Evolutionary conservation across 2,797 vertebrate species (phyloP).

Genomic region (Eptatretus atami): DNA sequence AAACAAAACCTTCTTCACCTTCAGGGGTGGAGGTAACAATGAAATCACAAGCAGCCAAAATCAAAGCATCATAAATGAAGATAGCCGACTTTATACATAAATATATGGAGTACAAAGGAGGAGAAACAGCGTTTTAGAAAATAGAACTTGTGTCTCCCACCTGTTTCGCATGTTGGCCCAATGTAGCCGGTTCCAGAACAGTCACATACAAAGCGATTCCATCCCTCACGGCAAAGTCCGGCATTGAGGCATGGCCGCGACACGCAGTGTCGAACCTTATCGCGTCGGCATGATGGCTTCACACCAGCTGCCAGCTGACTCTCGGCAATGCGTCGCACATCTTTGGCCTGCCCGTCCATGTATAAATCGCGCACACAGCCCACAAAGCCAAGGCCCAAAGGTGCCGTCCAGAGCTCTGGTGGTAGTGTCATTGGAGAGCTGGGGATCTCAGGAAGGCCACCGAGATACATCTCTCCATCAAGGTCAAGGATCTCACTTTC

Average conservation of each 20-base stretch:
- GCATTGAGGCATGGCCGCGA: conserved; percentile 36
- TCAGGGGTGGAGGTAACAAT: too few relatives aligned
- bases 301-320: conserved; percentile 28
- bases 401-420: conserved; percentile 52
- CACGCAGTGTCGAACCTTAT: conserved; percentile 37
- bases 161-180: conserved; percentile 44
- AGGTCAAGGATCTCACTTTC: conserved; percentile 65
- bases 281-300: conserved; percentile 36
- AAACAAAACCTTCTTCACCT: too few relatives aligned
- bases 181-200: conserved; percentile 47
- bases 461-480: conserved; percentile 56
- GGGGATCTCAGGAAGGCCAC: conserved; percentile 40
- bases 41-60: too few relatives aligned
- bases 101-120: too few relatives aligned
- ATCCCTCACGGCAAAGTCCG: conserved; percentile 44
- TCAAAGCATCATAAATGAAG: too few relatives aligned
- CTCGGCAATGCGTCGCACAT: conserved; percentile 40
- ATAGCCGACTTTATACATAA: too few relatives aligned
- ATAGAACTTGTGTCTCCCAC: conserved; percentile 15
- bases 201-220: conserved; percentile 71
- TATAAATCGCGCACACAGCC: conserved; percentile 65
- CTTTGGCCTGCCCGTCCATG: conserved; percentile 50
- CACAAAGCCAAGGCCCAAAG: conserved; percentile 47
- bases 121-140: too few relatives aligned
- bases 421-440: conserved; percentile 24